phyloP scores from a whole-genome alignment of 2,888 invertebrate species.

The Rhagonycha fulva region DNA sequence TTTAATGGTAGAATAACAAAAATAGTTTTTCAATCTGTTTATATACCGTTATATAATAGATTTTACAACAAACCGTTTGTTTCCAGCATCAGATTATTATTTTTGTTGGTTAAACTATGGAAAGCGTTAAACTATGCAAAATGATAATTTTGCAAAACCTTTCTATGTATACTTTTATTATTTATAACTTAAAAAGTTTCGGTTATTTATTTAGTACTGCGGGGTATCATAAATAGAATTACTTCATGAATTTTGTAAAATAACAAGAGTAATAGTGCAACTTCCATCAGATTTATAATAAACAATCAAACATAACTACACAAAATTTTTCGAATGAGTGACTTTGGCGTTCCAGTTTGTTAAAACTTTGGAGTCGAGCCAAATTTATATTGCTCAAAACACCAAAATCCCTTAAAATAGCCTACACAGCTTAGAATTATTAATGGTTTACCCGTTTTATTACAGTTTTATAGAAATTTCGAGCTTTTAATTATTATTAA shows the following conservation, averaged over 20 bases:
- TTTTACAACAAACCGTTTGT: not conserved
- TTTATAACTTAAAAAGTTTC: not conserved
- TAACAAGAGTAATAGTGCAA: not conserved
- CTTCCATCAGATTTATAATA: not conserved
- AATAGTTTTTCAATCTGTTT: not conserved
- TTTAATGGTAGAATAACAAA: not conserved
- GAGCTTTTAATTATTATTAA: not conserved
- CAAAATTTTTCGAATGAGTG: constrained; percentile 14
- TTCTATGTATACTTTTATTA: not conserved
- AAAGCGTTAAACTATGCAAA: constrained; percentile 1
- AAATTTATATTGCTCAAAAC: constrained; percentile 24
- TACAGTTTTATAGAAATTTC: constrained; percentile 6
- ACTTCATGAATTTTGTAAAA: not conserved
- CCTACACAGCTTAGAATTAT: constrained; percentile 23
- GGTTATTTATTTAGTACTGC: not conserved
- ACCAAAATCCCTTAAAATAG: constrained; percentile 20
- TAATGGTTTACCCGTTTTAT: constrained; percentile 24
- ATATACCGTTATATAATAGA: no score
- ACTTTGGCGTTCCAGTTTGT: constrained; percentile 16
- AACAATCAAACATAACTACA: constrained; percentile 15
- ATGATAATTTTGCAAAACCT: not conserved
- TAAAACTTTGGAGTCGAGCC: constrained; percentile 21
- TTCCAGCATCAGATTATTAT: not conserved
- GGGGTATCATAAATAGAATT: not conserved
- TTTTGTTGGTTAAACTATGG: constrained; percentile 4